A percentile compares a stretch with the other conserved stretches of the same genome.
phyloP scores from a whole-genome alignment of 2,113 vertebrate species.

The Coregonus clupeaformis region DNA sequence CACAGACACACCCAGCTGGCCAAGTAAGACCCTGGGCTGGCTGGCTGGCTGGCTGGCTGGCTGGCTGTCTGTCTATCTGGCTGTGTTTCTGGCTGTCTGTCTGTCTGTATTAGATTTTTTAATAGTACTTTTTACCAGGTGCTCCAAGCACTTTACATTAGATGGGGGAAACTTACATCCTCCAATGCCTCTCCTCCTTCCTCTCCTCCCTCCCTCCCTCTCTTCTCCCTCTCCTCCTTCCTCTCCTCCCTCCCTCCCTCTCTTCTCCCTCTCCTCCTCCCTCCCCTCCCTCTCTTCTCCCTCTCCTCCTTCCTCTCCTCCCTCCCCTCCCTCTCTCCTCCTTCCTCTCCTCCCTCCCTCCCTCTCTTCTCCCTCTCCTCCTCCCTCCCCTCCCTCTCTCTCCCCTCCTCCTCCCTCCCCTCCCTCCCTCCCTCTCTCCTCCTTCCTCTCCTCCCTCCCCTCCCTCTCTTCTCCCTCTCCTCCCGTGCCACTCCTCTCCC shows the following conservation, averaged over 20 bases:
- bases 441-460: not conserved
- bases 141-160: too few relatives aligned
- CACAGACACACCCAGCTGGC: constrained; percentile 63
- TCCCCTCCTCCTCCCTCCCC: not conserved
- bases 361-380: too few relatives aligned
- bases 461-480: not conserved
- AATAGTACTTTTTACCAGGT: not conserved
- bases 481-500: not conserved
- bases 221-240: too few relatives aligned
- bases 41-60: not conserved
- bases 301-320: not conserved
- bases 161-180: too few relatives aligned
- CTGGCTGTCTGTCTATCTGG: not conserved
- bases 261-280: not conserved
- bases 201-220: too few relatives aligned
- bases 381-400: not conserved
- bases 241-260: too few relatives aligned
- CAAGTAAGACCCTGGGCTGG: constrained; percentile 56
- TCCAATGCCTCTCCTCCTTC: too few relatives aligned
- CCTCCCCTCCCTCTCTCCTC: too few relatives aligned
- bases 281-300: too few relatives aligned
- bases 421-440: not conserved
- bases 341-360: too few relatives aligned
- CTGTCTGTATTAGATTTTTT: not conserved
- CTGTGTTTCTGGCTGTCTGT: too few relatives aligned